Percentiles rank a stretch among this genome's conserved stretches.
These are phyloP conservation scores for Meloe dianella DNA, from an alignment of 2,888 invertebrate genomes.

Conservation along the genomic window DNA sequence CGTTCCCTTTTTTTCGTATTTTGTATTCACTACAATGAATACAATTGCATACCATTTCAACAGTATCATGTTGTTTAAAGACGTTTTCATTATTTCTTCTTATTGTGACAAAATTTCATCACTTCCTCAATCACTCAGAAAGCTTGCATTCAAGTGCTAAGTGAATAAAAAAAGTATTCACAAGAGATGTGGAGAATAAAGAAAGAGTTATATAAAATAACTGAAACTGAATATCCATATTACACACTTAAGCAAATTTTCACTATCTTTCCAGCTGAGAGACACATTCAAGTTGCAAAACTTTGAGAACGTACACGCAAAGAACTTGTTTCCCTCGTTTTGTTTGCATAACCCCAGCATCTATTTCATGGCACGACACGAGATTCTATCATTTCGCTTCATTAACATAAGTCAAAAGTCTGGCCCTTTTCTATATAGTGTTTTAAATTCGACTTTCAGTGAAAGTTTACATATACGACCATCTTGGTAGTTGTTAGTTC, in stretches of 20 bases:
- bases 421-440: not conserved
- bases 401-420: constrained; percentile 3
- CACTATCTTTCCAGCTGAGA: constrained; percentile 3
- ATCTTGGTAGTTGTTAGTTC: not conserved
- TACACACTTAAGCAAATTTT: constrained; percentile 3
- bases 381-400: constrained; percentile 8
- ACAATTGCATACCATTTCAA: not conserved
- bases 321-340: not conserved
- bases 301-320: not conserved
- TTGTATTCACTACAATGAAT: not conserved
- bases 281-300: not conserved
- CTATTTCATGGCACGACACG: not conserved
- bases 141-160: not conserved
- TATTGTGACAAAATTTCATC: not conserved
- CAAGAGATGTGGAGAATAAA: not conserved
- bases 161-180: not conserved
- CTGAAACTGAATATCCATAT: not conserved
- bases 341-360: not conserved
- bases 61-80: not conserved
- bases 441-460: not conserved
- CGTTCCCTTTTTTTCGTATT: not conserved
- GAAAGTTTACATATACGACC: not conserved
- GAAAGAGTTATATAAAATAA: not conserved
- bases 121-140: not conserved
- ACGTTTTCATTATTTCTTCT: not conserved